These are phyloP conservation scores for Drosophila grimshawi DNA, from an alignment of 1,140 invertebrate species.

Conservation along the genomic window DNA sequence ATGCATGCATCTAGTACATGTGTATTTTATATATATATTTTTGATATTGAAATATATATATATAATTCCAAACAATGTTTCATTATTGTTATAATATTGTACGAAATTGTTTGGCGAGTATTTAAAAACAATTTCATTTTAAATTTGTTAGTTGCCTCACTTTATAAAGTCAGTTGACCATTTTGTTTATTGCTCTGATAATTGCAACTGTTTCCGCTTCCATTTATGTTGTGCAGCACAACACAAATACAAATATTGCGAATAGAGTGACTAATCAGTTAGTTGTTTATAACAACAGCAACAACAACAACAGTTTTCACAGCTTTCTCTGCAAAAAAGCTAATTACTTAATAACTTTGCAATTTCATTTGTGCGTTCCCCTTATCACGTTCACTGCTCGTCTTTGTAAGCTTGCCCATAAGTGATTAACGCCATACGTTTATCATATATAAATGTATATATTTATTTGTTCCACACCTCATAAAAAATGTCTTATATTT, in stretches of 20 bases:
- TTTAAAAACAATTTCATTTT: no score
- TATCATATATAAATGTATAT: no score
- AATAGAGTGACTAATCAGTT: constrained; percentile 29
- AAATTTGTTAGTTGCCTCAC: no score
- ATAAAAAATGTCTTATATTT: not conserved
- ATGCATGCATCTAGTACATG: no score
- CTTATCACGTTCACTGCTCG: constrained; percentile 30
- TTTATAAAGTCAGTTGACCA: constrained; percentile 1
- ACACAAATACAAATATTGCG: constrained; percentile 1
- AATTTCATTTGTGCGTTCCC: constrained; percentile 12
- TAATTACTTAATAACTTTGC: constrained; percentile 5
- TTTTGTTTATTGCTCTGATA: not conserved
- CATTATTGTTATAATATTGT: no score
- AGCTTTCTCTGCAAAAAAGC: not conserved
- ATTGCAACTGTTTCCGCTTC: constrained; percentile 16
- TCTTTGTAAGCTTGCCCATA: not conserved
- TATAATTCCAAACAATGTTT: no score
- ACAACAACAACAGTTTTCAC: constrained; percentile 27
- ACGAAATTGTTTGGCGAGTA: no score
- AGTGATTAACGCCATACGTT: no score
- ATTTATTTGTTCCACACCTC: not conserved
- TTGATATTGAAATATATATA: no score
- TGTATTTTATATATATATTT: no score
- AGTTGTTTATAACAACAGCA: not conserved
- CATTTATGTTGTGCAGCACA: constrained; percentile 12